These are phyloP conservation scores for Porites lutea DNA, from an alignment of 64 coral and sea anemone genomes.

Conservation along the genomic window DNA sequence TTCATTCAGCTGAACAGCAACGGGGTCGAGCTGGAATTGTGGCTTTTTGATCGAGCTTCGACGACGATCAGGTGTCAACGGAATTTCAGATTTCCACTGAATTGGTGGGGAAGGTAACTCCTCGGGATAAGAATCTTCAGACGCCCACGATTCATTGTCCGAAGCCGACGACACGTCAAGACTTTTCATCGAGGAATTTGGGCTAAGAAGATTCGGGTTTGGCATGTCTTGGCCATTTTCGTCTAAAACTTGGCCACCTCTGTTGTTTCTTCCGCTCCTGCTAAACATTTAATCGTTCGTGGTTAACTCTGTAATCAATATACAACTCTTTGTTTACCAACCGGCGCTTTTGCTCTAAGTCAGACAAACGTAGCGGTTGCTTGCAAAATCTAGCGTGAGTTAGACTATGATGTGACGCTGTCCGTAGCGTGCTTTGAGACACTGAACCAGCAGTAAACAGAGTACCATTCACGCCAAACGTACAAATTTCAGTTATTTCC, in stretches of 20 bases:
- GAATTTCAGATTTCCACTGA: constrained; percentile 70
- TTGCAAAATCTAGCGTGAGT: constrained; percentile 6
- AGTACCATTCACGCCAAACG: not conserved
- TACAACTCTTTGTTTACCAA: constrained; percentile 26
- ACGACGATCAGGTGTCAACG: constrained; percentile 46
- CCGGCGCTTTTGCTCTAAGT: not conserved
- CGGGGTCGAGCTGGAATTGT: constrained; percentile 82
- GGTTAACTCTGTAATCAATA: not conserved
- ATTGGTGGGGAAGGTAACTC: constrained; percentile 22
- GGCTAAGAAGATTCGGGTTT: constrained; percentile 9
- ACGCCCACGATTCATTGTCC: constrained; percentile 73
- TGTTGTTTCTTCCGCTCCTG: constrained; percentile 1
- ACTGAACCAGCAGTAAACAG: not conserved
- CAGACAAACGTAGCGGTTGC: constrained; percentile 10
- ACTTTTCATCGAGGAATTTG: constrained; percentile 32
- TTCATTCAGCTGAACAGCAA: constrained; percentile 85
- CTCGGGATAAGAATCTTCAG: constrained; percentile 50
- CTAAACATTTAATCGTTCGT: not conserved
- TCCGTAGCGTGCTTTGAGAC: not conserved
- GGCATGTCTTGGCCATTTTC: constrained; percentile 19
- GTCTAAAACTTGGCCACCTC: constrained; percentile 30
- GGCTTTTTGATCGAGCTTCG: constrained; percentile 89
- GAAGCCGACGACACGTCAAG: constrained; percentile 45
- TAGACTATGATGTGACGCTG: not conserved
- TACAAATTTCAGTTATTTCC: constrained; percentile 40